Base-by-base conservation (phyloP, 2,113 vertebrate genomes). In the Echinops telfairi region DNA sequence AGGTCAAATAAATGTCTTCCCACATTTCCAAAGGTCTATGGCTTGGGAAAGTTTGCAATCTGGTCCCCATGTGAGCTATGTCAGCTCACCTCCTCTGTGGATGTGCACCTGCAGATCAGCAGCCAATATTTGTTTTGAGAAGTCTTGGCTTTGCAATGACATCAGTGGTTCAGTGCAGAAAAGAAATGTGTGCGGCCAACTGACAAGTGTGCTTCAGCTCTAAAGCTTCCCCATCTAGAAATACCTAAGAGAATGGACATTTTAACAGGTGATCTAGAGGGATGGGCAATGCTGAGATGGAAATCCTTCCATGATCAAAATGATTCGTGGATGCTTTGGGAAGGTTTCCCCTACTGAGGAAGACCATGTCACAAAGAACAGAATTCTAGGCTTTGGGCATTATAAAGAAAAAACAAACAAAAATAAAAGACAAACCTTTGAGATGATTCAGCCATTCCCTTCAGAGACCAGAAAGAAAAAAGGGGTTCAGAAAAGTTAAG, bases 41-140 rank as follows among this genome's bases (percentile, higher is more conserved):
- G 15, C 64, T 95, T 75, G 16, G 79, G 38, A n/a, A 89, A 82
- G 31, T 75, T 95, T 95, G 93, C 80, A 82, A 86, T 93, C 60
- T 68, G 29, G 38, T 82, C 29, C 22, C 81, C 66, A 85, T 87
- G 68, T 82, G 40, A 95, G 86, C 80, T 1, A 0, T 79, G 75
- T 81, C 40, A 91, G 71, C 8, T 87, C 83, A 76, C 31, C 75
- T 85, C 75, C 73, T 94, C 90, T 73, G 31, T 62, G 60, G 60
- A 62, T 62, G 22, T 62, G 60, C 60, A 62, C 19, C 60, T 62
- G 60, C 4, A 17, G 82, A 31, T 62, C 66, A 68, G 81, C 4
- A 16, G 86, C 71, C 1, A 4, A 70, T 66, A 92, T 79, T 87
- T 83, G 60, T 57, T 96, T 92, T 94, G 78, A 90, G 19, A 91